Base-by-base conservation (phyloP, 2,888 invertebrate species). In the Drosophila helvetica region DNA sequence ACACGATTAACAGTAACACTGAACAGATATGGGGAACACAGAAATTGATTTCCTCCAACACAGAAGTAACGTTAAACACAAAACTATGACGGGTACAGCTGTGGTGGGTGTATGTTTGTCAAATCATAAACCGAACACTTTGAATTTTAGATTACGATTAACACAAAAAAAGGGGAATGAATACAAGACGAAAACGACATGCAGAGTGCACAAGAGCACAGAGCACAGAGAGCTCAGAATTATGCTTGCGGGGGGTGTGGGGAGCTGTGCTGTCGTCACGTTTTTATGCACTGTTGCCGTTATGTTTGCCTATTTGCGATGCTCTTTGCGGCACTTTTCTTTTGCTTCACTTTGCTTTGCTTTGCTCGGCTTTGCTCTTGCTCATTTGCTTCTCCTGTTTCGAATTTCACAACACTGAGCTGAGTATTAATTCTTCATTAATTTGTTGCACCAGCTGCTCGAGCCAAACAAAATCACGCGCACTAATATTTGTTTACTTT, bases 401-500 rank as follows among this genome's bases (percentile, higher is more conserved):
- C 18, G 33, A 62, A 77, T 78, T 74, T 81, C 75, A 75, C 78
- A 78, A 67, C 79, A 83, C 82, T 75, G 56, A 43, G 30, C 19
- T 25, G 33, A 61, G 57, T 52, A 57, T 74, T 52, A 61, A 27
- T 15, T n/a, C 2, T 38, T 6, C 47, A 18, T 18, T 12, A 7
- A 25, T 7, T 7, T 27, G 4, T 30, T 27, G n/a, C 17, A 18
- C 27, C 45, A 45, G 43, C 43, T 61, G 73, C 64, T 65, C 3
- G 57, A 70, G 67, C 66, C 76, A 78, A 79, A 76, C 82, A 79
- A 78, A 71, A 70, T 82, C 73, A 84, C 84, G 75, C 73, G 80
- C 68, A 70, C 59, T 86, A 71, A 81, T 78, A 53, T 69, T 75
- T 38, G 19, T 52, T 42, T 57, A 18, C 38, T 15, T 53, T 57